A percentile compares a stretch with the other conserved stretches of the same genome.
Conservation (phyloP, 92 coral and sea anemone genomes). For the Hydrozoanthus gracilis region DNA sequence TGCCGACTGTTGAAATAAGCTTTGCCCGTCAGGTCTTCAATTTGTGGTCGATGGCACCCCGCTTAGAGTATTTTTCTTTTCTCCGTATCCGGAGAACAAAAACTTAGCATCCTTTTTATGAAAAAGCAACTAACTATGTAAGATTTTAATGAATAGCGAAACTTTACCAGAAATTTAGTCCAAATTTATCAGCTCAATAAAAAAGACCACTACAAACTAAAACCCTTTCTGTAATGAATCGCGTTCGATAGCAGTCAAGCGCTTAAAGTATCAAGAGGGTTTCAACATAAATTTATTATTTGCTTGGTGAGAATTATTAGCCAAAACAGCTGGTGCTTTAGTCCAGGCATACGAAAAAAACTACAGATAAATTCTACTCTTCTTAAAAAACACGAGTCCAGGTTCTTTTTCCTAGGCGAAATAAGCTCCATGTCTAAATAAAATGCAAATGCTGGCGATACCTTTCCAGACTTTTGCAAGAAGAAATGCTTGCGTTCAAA, state of each 20-base stretch:
- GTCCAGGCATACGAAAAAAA: constrained; percentile 20
- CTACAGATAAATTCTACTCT: constrained; percentile 33
- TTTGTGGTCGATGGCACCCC: constrained; percentile 53
- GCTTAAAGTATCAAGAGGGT: constrained; percentile 23
- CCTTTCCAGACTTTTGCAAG: constrained; percentile 5
- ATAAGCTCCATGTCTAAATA: not conserved
- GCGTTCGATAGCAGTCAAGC: not conserved
- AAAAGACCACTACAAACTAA: not conserved
- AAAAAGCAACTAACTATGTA: constrained; percentile 18
- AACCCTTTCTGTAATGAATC: not conserved
- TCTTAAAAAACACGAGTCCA: constrained; percentile 20
- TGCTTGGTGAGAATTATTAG: constrained; percentile 54
- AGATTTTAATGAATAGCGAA: not conserved
- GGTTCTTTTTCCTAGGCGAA: constrained; percentile 11
- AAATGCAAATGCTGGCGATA: not conserved
- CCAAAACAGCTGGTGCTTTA: constrained; percentile 35
- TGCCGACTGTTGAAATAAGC: constrained; percentile 31
- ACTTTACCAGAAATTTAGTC: not conserved
- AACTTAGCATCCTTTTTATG: constrained; percentile 38
- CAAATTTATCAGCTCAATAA: not conserved
- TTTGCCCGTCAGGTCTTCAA: constrained; percentile 33
- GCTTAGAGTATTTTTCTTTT: constrained; percentile 51
- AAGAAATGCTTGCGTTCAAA: constrained; percentile 17
- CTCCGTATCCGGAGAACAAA: constrained; percentile 47
- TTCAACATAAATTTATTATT: constrained; percentile 44